Conservation (phyloP, 2,888 invertebrate genomes). For the Tetropium fuscum region DNA sequence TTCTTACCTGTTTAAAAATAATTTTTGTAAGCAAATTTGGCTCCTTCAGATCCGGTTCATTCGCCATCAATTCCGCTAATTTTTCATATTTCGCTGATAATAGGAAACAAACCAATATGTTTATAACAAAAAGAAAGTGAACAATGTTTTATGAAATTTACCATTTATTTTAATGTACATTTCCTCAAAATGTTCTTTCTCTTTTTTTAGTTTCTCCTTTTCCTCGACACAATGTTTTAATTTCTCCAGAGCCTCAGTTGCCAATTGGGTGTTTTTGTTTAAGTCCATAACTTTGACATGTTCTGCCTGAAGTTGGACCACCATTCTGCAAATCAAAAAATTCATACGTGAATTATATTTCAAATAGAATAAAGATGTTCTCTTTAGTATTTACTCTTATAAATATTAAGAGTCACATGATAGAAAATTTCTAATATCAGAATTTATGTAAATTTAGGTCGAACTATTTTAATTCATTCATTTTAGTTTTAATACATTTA, state of each 20-base stretch:
- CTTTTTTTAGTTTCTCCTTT: constrained; percentile 39
- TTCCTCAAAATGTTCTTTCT: constrained; percentile 45
- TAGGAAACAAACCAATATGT: neutral
- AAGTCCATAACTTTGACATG: constrained; percentile 33
- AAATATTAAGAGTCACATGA: too few species aligned
- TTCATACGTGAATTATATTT: too few species aligned
- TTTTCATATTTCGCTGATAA: constrained; percentile 44
- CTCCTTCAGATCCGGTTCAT: constrained; percentile 26
- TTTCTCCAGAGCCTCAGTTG: constrained; percentile 38
- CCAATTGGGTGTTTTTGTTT: constrained; percentile 36
- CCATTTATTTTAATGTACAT: constrained; percentile 45
- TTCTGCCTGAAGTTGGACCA: constrained; percentile 39
- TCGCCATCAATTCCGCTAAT: constrained; percentile 34
- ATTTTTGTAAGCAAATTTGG: constrained; percentile 35
- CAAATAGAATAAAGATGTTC: too few species aligned
- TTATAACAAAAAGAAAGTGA: neutral
- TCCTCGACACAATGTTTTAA: constrained; percentile 38
- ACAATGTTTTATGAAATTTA: constrained; percentile 11
- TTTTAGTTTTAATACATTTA: too few species aligned
- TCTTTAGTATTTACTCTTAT: too few species aligned
- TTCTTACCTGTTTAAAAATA: constrained; percentile 38
- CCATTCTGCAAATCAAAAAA: constrained; percentile 42
- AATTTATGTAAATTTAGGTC: too few species aligned
- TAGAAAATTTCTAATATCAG: too few species aligned
- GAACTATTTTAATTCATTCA: too few species aligned